Percentiles rank a stretch among this genome's conserved stretches.
These are phyloP conservation scores for Cynopterus sphinx DNA, from an alignment of 2,797 vertebrate species.

Conservation along the genomic window DNA sequence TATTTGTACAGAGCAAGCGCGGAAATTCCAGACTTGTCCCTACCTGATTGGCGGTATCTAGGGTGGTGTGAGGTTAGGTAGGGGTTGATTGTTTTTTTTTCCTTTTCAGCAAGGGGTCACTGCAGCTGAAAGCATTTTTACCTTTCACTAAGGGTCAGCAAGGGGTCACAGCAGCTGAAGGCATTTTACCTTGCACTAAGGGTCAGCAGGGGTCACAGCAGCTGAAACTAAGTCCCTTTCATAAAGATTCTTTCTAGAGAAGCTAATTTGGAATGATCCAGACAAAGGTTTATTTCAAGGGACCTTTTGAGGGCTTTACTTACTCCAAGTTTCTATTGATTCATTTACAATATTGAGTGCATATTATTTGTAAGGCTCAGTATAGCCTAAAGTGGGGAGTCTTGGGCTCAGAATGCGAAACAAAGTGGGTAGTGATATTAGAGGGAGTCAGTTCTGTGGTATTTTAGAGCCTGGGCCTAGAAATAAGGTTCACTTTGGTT, in stretches of 20 bases:
- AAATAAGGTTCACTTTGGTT: neutral
- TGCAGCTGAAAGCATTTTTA: no score
- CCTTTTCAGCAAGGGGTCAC: no score
- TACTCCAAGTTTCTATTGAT: neutral
- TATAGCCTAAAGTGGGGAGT: neutral
- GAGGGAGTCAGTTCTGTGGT: neutral
- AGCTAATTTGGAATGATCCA: slow-evolving; percentile 53
- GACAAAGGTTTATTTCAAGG: slow-evolving; percentile 34
- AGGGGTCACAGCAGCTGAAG: no score
- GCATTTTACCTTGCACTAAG: no score
- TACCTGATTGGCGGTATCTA: no score
- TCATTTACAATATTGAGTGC: slow-evolving; percentile 11
- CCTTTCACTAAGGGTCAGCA: no score
- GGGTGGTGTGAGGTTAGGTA: no score
- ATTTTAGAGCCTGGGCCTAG: neutral
- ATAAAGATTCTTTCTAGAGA: slow-evolving; percentile 29
- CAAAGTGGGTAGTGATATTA: neutral
- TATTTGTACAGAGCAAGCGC: no score
- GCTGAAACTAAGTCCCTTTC: no score
- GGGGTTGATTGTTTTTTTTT: no score
- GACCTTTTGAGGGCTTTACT: slow-evolving; percentile 8
- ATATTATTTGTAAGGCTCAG: slow-evolving; percentile 5
- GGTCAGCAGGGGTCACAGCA: no score
- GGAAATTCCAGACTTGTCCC: no score
- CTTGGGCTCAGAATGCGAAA: neutral